These are phyloP conservation scores for Sciurus carolinensis DNA, from an alignment of 2,797 vertebrate species.

Conservation along the genomic window DNA sequence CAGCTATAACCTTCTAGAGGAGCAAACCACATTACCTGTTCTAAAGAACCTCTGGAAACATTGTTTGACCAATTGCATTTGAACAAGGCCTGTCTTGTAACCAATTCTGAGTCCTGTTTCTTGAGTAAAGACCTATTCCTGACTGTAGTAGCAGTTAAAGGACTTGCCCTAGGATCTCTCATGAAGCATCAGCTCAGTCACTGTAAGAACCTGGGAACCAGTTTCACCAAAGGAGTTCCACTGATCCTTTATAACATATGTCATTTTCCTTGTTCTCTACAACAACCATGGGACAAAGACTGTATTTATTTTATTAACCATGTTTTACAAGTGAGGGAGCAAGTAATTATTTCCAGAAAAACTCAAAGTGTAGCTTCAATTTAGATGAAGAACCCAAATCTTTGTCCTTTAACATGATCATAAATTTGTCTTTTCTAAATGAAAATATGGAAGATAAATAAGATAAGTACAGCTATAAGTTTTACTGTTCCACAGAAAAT, in stretches of 20 bases:
- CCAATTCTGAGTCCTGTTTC: neutral
- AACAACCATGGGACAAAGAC: neutral
- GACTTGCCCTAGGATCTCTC: neutral
- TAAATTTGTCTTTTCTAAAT: neutral
- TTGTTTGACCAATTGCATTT: neutral
- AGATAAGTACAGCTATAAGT: neutral
- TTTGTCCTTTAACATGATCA: neutral
- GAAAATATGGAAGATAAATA: neutral
- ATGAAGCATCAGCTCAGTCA: neutral
- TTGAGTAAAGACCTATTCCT: neutral
- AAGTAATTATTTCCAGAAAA: neutral
- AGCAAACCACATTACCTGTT: neutral
- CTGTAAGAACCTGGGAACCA: neutral
- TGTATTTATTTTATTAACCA: neutral
- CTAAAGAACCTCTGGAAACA: neutral
- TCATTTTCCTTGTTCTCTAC: neutral
- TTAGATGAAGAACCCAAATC: neutral
- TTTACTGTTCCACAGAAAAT: neutral
- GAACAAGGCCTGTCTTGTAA: neutral
- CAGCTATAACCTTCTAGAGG: neutral
- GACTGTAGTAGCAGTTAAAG: neutral
- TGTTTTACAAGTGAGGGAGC: neutral
- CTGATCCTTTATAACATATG: neutral
- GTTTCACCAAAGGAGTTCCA: neutral
- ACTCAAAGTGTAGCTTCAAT: neutral